Evolutionary conservation across 2,888 invertebrate species (phyloP), one percentile per base, ranked within the genome.

Genomic region (Drosophila mimetica): DNA sequence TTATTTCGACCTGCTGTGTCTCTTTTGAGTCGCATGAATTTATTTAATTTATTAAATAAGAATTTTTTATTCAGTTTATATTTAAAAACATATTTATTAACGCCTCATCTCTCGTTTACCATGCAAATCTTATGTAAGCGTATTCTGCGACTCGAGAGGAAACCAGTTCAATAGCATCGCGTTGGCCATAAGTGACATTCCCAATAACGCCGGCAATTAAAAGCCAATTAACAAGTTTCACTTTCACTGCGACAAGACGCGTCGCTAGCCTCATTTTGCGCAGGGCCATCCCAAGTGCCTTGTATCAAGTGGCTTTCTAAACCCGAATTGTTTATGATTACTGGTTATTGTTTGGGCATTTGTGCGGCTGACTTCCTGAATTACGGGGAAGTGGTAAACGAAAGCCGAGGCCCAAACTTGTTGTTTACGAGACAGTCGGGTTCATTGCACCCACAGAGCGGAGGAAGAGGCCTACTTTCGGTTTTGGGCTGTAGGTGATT

Each of bases 181-280:
- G 22, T 20, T 14, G 36, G n/a, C 32, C 51, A 71, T 61, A 61
- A 61, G 53, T 70, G 71, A 52, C 72, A 70, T 70, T 53, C 74
- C 55, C 34, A 41, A 50, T 57, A 52, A 55, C 41, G 51, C 63
- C 18, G 58, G 65, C 76, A 83, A 74, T 88, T 88, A 88, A 83
- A 88, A 84, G 75, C 73, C 84, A 83, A 83, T 88, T 83, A 83
- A 80, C 83, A 86, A 69, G 71, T 88, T 88, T 83, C 75, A 88
- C 87, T 88, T 88, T 83, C 83, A 86, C 88, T 82, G 48, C 36
- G 30, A 37, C 36, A 30, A 16, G 66, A 46, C 36, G 22, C 13
- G 42, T n/a, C 4, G 42, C 22, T 22, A 42, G 22, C 54, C 55
- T 25, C 55, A 55, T 54, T 55, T 55, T 4, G 13, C 22, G 25